Evolutionary conservation across 1,140 invertebrate genomes (phyloP).

Genomic region (Fragariocoptes setiger): DNA sequence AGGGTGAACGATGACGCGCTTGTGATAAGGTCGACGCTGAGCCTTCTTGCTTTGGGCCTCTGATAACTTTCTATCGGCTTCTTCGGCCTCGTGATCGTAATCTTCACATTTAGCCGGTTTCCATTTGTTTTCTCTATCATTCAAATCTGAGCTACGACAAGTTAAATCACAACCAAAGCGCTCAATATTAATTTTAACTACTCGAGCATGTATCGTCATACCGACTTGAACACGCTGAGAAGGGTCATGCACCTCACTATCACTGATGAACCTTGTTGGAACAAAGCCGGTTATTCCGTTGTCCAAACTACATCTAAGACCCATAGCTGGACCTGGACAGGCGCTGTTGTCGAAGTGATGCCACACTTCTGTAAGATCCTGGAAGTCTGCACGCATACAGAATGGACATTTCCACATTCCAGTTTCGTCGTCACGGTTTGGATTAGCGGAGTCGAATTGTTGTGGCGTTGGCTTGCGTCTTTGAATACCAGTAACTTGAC

Average conservation of each 20-base stretch:
- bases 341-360: slow-evolving; percentile 83
- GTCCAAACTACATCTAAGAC: slow-evolving; percentile 57
- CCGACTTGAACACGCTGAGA: slow-evolving; percentile 51
- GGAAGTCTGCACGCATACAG: slow-evolving; percentile 76
- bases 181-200: slow-evolving; percentile 81
- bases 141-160: slow-evolving; percentile 62
- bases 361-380: slow-evolving; percentile 82
- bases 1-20: slow-evolving; percentile 86
- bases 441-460: slow-evolving; percentile 74
- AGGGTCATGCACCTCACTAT: slow-evolving; percentile 67
- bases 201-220: slow-evolving; percentile 65
- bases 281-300: slow-evolving; percentile 83
- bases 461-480: slow-evolving; percentile 64
- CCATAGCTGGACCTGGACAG: slow-evolving; percentile 77
- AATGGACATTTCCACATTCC: slow-evolving; percentile 89
- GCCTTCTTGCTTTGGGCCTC: slow-evolving; percentile 38
- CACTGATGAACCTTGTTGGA: slow-evolving; percentile 72
- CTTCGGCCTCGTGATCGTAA: slow-evolving; percentile 62
- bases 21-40: slow-evolving; percentile 46
- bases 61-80: slow-evolving; percentile 30
- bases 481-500: slow-evolving; percentile 20
- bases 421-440: slow-evolving; percentile 65
- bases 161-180: slow-evolving; percentile 74
- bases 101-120: slow-evolving; percentile 55
- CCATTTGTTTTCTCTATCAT: slow-evolving; percentile 44